Conservation (phyloP, 2,113 vertebrate species). For the Aphelocoma coerulescens region DNA sequence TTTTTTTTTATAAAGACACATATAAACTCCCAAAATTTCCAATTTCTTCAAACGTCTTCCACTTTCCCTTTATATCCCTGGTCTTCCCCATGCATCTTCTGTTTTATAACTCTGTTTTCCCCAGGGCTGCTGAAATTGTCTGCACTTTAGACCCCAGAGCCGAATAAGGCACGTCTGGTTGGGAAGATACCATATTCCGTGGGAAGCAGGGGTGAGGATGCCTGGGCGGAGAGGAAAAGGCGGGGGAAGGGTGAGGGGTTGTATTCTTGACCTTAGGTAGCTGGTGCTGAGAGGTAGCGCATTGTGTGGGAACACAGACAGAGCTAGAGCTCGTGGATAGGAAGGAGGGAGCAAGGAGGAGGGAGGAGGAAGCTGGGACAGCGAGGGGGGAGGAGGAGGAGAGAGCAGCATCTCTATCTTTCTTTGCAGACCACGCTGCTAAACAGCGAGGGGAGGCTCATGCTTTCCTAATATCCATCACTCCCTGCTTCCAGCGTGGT, state of each 20-base stretch:
- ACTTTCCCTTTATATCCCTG: background rate
- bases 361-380: conserved; percentile 51
- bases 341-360: conserved; percentile 38
- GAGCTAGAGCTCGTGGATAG: conserved; percentile 3
- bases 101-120: background rate
- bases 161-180: background rate
- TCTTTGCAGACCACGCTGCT: conserved; percentile 62
- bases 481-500: conserved; percentile 50
- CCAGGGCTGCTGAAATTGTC: background rate
- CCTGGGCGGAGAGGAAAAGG: background rate
- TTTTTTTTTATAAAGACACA: background rate
- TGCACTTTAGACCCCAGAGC: background rate
- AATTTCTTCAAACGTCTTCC: background rate
- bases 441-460: conserved; percentile 32
- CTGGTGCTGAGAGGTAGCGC: conserved; percentile 47
- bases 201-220: conserved; percentile 52
- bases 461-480: conserved; percentile 57
- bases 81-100: background rate
- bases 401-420: conserved; percentile 64
- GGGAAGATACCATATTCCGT: conserved; percentile 38
- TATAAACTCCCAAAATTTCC: background rate
- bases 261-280: conserved; percentile 51
- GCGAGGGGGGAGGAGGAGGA: conserved; percentile 39
- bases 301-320: conserved; percentile 13
- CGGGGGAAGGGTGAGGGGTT: conserved; percentile 11